Evolutionary conservation across 2,797 vertebrate species (phyloP), one percentile per base, ranked within the genome.

Genomic region (Denticeps clupeoides): DNA sequence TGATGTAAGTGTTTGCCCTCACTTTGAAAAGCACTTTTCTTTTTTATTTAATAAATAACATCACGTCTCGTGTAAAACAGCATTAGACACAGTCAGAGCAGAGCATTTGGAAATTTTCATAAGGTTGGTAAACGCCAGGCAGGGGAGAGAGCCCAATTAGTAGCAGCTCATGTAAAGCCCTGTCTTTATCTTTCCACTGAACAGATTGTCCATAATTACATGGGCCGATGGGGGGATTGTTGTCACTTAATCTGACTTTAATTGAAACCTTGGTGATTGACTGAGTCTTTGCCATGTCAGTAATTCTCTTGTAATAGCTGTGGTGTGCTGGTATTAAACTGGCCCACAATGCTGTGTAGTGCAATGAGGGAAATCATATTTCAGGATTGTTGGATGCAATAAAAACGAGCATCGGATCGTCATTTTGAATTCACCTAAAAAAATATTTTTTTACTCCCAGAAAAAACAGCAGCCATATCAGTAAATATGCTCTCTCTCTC

Each of bases 221-320:
- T 31, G 49, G 67, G 83, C 74, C 74, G 75, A 86, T 74, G 10
- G 83, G 84, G 75, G 82, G 83, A 85, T 75, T 84, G 82, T 86
- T 86, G 80, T 71, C 78, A 60, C 69, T 72, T 82, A 87, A 87
- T 88, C 86, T 78, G 80, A 63, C 67, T 80, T 82, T 86, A 86
- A 87, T 85, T 78, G 75, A 82, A 73, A 70, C 73, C 76, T 63
- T 71, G 74, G 79, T 77, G 77, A 86, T 73, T 82, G 80, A 84
- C n/a, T n/a, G n/a, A n/a, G 57, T 54, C 31, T 41, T 37, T 45
- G 33, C 41, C 23, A 9, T 41, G 13, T 13, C 22, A 41, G 29
- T 41, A 31, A 13, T 31, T 32, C 31, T 15, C 31, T 32, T 31
- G 6, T 12, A 32, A 32, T 15, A 12, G 31, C 31, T 32, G 31